phyloP scores from a whole-genome alignment of 2,113 vertebrate genomes.

The Eolophus roseicapilla region DNA sequence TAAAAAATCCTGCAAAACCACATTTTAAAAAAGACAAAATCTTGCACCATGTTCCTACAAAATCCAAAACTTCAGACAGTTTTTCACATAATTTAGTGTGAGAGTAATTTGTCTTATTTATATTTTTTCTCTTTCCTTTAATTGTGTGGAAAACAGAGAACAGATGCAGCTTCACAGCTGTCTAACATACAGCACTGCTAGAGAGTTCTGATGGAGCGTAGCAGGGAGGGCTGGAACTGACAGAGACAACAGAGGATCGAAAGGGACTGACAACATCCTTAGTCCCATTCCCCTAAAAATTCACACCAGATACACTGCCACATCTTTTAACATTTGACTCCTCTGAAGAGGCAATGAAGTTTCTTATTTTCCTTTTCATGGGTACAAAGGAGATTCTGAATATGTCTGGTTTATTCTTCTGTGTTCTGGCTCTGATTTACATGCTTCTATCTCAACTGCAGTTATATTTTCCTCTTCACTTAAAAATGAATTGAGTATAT shows the following conservation, averaged over 20 bases:
- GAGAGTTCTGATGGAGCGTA: neutral
- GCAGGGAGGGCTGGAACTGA: neutral
- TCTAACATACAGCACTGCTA: neutral
- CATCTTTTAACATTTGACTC: neutral
- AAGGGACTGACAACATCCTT: neutral
- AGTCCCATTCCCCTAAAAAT: neutral
- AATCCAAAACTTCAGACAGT: neutral
- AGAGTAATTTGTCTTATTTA: neutral
- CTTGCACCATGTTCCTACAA: neutral
- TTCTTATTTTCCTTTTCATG: neutral
- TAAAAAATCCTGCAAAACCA: neutral
- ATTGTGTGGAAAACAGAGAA: constrained; percentile 31
- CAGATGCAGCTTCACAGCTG: constrained; percentile 15
- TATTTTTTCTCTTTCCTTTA: constrained; percentile 33
- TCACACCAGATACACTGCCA: neutral
- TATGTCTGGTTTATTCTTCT: neutral
- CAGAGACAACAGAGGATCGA: neutral
- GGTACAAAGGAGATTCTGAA: neutral
- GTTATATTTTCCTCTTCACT: neutral
- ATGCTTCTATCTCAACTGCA: neutral
- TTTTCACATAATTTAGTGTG: neutral
- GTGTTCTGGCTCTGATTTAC: neutral
- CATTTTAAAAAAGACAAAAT: neutral
- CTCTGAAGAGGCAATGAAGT: neutral
- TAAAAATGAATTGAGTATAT: neutral